Percentiles rank a stretch among this genome's conserved stretches.
Conservation (phyloP, 2,888 invertebrate genomes). For the Tachina fera region DNA sequence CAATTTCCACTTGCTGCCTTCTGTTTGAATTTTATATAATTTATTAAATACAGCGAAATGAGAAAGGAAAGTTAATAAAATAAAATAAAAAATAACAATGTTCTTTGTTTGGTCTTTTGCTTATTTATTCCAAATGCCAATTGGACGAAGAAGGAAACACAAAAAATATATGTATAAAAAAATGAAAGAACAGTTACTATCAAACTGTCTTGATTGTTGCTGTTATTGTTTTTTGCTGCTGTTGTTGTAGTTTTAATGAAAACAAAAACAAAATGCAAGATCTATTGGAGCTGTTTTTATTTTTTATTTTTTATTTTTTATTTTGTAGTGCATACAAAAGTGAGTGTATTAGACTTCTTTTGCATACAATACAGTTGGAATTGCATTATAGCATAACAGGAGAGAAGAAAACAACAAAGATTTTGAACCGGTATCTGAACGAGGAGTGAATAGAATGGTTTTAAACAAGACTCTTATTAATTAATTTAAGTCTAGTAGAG, state of each 20-base stretch:
- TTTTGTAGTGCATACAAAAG: constrained; percentile 23
- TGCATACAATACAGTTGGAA: constrained; percentile 4
- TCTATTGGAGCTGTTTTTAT: neutral
- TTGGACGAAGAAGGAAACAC: constrained; percentile 53
- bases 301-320: neutral
- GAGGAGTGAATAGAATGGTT: constrained; percentile 1
- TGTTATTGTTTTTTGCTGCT: constrained; percentile 28
- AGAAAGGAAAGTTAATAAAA: constrained; percentile 55
- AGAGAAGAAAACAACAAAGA: neutral
- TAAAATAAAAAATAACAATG: neutral
- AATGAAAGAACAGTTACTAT: constrained; percentile 55
- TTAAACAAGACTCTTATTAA: constrained; percentile 1
- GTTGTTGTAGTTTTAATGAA: constrained; percentile 14
- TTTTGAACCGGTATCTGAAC: constrained; percentile 35
- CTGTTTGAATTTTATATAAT: constrained; percentile 12
- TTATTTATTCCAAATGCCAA: constrained; percentile 61
- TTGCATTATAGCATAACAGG: neutral
- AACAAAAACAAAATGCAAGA: constrained; percentile 25
- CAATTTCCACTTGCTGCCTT: constrained; percentile 29
- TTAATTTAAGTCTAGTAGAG: neutral
- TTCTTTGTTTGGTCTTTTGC: constrained; percentile 29
- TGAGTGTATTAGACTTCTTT: neutral
- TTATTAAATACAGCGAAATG: constrained; percentile 27
- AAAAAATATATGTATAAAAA: constrained; percentile 25
- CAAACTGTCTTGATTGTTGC: constrained; percentile 38